Evolutionary conservation across 2,797 vertebrate genomes (phyloP).

Genomic region (Spinus olivaceus): DNA sequence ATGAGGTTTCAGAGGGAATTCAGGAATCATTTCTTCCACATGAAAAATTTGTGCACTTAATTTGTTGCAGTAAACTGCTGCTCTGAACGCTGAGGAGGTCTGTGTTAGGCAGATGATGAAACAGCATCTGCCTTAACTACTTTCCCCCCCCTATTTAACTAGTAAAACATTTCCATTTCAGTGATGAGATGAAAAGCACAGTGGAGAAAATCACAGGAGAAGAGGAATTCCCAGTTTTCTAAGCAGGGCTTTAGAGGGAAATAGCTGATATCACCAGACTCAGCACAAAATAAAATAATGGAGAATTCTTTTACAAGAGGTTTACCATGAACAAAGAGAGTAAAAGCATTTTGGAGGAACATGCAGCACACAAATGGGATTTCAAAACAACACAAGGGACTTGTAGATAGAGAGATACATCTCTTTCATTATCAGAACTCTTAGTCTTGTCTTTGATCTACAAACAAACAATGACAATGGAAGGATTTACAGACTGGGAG

Average conservation of each 20-base stretch:
- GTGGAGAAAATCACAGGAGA: not conserved
- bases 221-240: not conserved
- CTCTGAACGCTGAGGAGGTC: not conserved
- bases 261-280: not conserved
- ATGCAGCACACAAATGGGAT: not conserved
- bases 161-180: conserved; percentile 17
- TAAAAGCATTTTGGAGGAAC: not conserved
- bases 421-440: not conserved
- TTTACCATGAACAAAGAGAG: not conserved
- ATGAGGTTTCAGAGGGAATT: not conserved
- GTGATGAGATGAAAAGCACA: not conserved
- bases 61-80: conserved; percentile 1
- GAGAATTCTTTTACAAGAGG: not conserved
- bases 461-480: not conserved
- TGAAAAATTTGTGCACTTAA: conserved; percentile 23
- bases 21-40: conserved; percentile 10
- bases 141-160: not conserved
- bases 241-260: not conserved
- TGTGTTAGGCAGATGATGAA: conserved; percentile 7
- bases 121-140: not conserved
- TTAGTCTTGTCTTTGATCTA: not conserved
- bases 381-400: not conserved
- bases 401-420: not conserved
- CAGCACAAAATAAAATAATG: not conserved
- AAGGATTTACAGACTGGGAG: not conserved